Evolutionary conservation across 35 echinoderm and acorn worm species (phyloP).

Genomic region (Apostichopus parvimensis): DNA sequence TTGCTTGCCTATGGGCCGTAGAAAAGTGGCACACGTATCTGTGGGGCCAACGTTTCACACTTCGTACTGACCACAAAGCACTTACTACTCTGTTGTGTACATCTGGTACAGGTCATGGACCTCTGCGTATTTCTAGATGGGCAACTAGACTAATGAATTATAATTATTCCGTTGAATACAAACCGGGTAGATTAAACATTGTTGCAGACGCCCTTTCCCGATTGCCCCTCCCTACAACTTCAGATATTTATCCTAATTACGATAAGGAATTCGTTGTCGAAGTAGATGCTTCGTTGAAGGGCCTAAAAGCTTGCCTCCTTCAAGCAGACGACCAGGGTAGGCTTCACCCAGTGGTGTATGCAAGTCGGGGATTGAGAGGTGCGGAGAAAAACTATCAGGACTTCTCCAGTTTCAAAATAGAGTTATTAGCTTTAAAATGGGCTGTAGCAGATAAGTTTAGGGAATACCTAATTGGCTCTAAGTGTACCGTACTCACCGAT

Average conservation of each 20-base stretch:
- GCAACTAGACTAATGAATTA: background rate
- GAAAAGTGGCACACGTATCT: slow-evolving; percentile 69
- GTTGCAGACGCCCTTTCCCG: background rate
- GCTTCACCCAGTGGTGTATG: background rate
- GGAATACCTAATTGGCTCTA: slow-evolving; percentile 10
- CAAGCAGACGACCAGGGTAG: background rate
- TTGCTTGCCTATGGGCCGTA: slow-evolving; percentile 60
- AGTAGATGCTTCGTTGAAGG: slow-evolving; percentile 30
- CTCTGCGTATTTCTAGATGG: background rate
- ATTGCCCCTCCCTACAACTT: background rate
- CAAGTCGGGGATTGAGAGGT: background rate
- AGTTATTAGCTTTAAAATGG: slow-evolving; percentile 1
- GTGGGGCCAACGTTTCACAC: slow-evolving; percentile 52
- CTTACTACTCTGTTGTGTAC: slow-evolving; percentile 31
- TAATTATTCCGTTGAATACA: background rate
- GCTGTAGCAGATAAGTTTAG: slow-evolving; percentile 12
- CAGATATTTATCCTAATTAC: background rate
- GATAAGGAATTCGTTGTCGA: background rate
- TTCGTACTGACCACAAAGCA: slow-evolving; percentile 66
- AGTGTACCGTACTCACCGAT: slow-evolving; percentile 31
- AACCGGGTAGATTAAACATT: background rate
- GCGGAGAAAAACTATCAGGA: slow-evolving; percentile 3
- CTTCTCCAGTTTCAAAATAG: slow-evolving; percentile 5
- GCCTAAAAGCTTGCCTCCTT: background rate
- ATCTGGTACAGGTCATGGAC: slow-evolving; percentile 7